A percentile compares a stretch with the other conserved stretches of the same genome.
phyloP scores from a whole-genome alignment of 2,888 invertebrate genomes.

The Choreutis nemorana region DNA sequence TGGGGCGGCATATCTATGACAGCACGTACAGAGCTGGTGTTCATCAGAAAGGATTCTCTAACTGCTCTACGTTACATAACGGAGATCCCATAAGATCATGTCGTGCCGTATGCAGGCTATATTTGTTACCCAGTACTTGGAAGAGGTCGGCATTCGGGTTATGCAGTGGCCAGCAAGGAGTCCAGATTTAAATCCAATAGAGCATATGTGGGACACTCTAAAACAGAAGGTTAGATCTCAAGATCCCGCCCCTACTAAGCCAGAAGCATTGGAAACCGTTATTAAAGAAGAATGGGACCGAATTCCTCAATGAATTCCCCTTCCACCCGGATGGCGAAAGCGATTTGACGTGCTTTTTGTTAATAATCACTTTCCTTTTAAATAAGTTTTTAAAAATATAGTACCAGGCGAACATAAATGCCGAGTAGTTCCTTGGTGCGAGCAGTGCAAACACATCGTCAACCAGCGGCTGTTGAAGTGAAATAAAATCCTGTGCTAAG shows the following conservation, averaged over 20 bases:
- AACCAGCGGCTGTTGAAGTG: too few species aligned
- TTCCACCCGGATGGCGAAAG: too few species aligned
- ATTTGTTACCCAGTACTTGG: constrained; percentile 3
- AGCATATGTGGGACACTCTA: constrained; percentile 8
- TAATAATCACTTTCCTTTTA: too few species aligned
- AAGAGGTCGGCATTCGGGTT: constrained; percentile 8
- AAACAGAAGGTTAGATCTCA: constrained; percentile 2
- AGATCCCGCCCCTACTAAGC: not conserved
- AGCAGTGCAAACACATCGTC: too few species aligned
- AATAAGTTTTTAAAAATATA: too few species aligned
- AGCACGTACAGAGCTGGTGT: not conserved
- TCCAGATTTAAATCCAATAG: constrained; percentile 9
- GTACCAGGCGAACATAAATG: too few species aligned
- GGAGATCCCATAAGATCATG: constrained; percentile 8
- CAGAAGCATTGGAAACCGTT: constrained; percentile 1
- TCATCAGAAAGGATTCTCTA: not conserved
- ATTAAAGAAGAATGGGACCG: constrained; percentile 4
- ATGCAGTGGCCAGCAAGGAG: constrained; percentile 11
- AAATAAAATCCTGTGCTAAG: too few species aligned
- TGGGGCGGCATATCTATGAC: constrained; percentile 10
- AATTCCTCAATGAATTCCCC: constrained; percentile 8
- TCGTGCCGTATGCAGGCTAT: constrained; percentile 7
- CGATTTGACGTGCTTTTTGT: too few species aligned
- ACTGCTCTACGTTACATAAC: constrained; percentile 7
- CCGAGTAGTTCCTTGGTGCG: too few species aligned